Conservation (phyloP, 2,797 vertebrate species). For the Amblyraja radiata region DNA sequence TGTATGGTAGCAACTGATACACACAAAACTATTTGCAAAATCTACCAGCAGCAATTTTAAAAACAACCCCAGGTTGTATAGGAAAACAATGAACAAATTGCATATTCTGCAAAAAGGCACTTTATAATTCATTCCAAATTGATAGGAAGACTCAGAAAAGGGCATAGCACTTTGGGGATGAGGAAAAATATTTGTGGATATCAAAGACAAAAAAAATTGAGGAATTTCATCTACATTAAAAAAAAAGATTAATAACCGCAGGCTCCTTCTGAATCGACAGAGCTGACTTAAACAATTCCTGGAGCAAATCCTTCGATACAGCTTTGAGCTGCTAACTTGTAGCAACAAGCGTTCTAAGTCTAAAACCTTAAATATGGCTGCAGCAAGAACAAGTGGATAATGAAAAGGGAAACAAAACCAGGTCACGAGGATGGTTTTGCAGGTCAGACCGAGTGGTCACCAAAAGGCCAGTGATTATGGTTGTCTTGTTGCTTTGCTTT, state of each 20-base stretch:
- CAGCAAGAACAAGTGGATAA: neutral
- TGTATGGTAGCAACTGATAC: neutral
- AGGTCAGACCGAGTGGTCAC: neutral
- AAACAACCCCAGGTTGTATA: neutral
- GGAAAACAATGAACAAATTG: neutral
- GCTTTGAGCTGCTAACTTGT: neutral
- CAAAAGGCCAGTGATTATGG: neutral
- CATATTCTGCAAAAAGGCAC: neutral
- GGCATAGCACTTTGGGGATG: neutral
- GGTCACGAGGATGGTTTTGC: neutral
- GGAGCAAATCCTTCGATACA: neutral
- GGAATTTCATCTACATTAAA: neutral
- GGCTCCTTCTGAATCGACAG: neutral
- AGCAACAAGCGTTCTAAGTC: neutral
- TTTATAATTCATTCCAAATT: neutral
- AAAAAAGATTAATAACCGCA: neutral
- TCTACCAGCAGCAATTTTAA: neutral
- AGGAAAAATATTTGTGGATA: neutral
- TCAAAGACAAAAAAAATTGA: neutral
- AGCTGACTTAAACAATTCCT: neutral
- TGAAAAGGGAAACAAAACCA: neutral
- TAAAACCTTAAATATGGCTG: constrained; percentile 2
- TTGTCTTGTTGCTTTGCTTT: neutral
- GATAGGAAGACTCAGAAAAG: neutral
- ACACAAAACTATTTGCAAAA: neutral